Evolutionary conservation across 2,797 vertebrate genomes (phyloP).

Genomic region (Enteromius unitaeniatus): DNA sequence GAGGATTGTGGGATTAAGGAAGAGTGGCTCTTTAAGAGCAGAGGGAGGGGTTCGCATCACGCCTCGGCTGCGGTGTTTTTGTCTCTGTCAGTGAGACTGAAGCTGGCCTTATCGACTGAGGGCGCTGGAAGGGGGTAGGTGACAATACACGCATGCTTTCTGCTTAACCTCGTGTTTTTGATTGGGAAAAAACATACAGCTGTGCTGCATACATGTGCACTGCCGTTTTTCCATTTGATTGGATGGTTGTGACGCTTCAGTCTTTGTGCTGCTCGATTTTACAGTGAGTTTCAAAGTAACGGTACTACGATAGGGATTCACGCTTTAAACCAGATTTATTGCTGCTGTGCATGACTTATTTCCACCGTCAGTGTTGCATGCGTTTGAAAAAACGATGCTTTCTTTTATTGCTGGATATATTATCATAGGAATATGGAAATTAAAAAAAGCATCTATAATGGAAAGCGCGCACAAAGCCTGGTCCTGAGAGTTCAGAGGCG

Average conservation of each 20-base stretch:
- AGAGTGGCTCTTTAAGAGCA: conserved; percentile 78
- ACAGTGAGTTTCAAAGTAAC: conserved; percentile 66
- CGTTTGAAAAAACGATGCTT: too few relatives aligned
- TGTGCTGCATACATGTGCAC: too few relatives aligned
- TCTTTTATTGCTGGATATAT: not conserved
- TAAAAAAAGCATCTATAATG: conserved; percentile 59
- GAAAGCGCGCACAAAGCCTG: conserved; percentile 50
- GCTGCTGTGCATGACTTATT: not conserved
- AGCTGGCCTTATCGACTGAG: conserved; percentile 73
- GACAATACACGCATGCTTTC: not conserved
- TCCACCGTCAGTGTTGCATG: not conserved
- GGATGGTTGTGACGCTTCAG: conserved; percentile 64
- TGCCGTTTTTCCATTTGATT: not conserved
- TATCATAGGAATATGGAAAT: not conserved
- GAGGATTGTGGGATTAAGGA: not conserved
- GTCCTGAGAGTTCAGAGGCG: not conserved
- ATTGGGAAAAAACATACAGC: rapidly evolving
- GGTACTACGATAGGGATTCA: conserved; percentile 45
- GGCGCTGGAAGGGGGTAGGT: conserved; percentile 70
- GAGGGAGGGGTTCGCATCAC: conserved; percentile 62
- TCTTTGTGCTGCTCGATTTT: conserved; percentile 60
- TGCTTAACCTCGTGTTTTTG: not conserved
- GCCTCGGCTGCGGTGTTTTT: conserved; percentile 81
- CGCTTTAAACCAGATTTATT: not conserved
- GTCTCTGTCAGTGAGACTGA: conserved; percentile 78